Evolutionary conservation across 2,797 vertebrate species (phyloP).

Genomic region (Gymnothorax javanicus): DNA sequence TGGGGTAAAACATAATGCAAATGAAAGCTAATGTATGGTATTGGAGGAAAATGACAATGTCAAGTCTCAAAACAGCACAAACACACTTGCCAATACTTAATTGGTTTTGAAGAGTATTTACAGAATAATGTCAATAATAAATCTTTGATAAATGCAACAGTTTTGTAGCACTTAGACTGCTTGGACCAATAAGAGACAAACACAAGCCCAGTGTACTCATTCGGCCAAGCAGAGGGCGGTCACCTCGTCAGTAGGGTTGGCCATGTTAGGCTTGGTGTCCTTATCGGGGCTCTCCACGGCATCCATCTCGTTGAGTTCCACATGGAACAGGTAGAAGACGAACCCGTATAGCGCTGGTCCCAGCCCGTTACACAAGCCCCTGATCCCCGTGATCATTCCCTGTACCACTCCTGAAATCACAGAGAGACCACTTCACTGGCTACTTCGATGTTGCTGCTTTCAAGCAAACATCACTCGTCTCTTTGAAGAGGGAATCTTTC

Average conservation of each 20-base stretch:
- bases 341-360: constrained; percentile 87
- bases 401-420: constrained; percentile 82
- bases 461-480: neutral
- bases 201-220: neutral
- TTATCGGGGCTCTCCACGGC: constrained; percentile 77
- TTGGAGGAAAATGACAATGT: no score
- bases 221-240: neutral
- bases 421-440: neutral
- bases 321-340: constrained; percentile 88
- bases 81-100: no score
- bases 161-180: neutral
- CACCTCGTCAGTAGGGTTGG: constrained; percentile 90
- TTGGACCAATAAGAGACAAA: neutral
- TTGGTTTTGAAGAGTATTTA: neutral
- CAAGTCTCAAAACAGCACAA: no score
- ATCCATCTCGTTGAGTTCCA: constrained; percentile 82
- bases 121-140: neutral
- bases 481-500: no score
- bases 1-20: no score
- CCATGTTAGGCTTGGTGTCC: constrained; percentile 83
- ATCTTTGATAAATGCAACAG: neutral
- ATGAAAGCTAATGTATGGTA: no score
- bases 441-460: neutral
- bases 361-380: constrained; percentile 86
- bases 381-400: constrained; percentile 91